Base-by-base conservation (phyloP, 2,113 vertebrate species). In the Oryzias celebensis region DNA sequence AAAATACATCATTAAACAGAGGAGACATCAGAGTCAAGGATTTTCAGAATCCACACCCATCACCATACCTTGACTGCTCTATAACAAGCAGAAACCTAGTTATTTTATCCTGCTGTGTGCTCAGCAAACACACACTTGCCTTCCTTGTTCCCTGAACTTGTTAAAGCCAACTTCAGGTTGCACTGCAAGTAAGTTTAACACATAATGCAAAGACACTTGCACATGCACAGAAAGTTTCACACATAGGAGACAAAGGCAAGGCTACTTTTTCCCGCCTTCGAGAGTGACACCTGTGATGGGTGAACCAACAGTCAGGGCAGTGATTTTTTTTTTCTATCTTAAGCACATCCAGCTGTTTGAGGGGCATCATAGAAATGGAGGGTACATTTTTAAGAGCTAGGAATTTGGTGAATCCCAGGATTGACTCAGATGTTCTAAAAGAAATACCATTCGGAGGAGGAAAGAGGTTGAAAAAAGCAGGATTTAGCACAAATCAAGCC, bases 331-430 rank as follows among this genome's bases (percentile, higher is more conserved):
- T 63, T 64, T 82, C 77, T 72, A 71, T 54, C 23, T 59, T 65
- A 62, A 47, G 20, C 20, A 61, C 55, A 73, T 46, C 31, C 7
- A 74, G 51, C 58, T 67, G 46, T 49, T 65, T 22, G 61, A 55
- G 23, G 20, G 68, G 74, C 65, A 69, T 80, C 58, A 53, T 72
- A 69, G 73, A 53, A 58, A 71, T 66, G 24, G 67, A 64, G 69
- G 74, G 74, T 62, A 61, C 63, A 74, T 57, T 57, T 22, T 28
- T n/a, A 31, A 67, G 23, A 64, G 2, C 14, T 3, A 16, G 58
- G 53, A 58, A 76, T 36, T 12, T 36, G 36, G 36, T 36, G 31
- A 36, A 36, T 36, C 8, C 31, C 59, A 55, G 64, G 62, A 66
- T 55, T 58, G 31, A 14, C 14, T 46, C 14, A n/a, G 2, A 17